A percentile compares a stretch with the other conserved stretches of the same genome.
These are phyloP conservation scores for Epirrhoe tristata DNA, from an alignment of 2,888 invertebrate species.

Conservation along the genomic window DNA sequence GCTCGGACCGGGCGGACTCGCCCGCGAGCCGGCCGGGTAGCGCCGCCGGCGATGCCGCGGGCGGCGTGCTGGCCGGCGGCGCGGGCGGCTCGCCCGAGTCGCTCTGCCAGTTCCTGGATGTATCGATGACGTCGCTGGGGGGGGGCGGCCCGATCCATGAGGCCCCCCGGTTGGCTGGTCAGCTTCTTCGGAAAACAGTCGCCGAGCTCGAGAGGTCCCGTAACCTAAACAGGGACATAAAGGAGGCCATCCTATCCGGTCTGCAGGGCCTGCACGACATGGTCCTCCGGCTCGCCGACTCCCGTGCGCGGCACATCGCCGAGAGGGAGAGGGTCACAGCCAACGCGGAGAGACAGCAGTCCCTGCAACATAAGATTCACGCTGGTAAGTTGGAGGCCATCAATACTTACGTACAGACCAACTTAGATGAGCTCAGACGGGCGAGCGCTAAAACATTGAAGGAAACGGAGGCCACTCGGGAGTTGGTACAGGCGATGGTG, in stretches of 20 bases:
- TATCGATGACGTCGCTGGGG: neutral
- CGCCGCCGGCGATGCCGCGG: neutral
- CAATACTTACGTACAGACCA: neutral
- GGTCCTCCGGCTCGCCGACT: constrained; percentile 3
- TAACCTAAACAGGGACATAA: neutral
- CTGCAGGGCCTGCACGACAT: neutral
- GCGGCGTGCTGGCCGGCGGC: neutral
- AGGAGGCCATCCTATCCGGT: constrained; percentile 4
- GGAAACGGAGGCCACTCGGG: neutral
- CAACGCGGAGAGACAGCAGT: neutral
- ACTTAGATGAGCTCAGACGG: neutral
- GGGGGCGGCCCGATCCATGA: constrained; percentile 1
- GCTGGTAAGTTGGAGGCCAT: constrained; percentile 2
- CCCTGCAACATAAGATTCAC: neutral
- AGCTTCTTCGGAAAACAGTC: neutral
- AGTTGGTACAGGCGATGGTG: neutral
- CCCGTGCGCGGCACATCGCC: constrained; percentile 1
- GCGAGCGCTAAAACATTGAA: neutral
- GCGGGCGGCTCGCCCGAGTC: neutral
- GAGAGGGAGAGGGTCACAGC: neutral
- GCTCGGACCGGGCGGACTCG: too few species aligned
- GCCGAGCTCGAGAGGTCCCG: neutral
- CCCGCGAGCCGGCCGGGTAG: too few species aligned
- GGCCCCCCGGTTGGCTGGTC: neutral
- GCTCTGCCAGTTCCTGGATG: neutral